Evolutionary conservation across 2,113 vertebrate genomes (phyloP), one percentile per base, ranked within the genome.

Genomic region (Coryphaenoides rupestris): DNA sequence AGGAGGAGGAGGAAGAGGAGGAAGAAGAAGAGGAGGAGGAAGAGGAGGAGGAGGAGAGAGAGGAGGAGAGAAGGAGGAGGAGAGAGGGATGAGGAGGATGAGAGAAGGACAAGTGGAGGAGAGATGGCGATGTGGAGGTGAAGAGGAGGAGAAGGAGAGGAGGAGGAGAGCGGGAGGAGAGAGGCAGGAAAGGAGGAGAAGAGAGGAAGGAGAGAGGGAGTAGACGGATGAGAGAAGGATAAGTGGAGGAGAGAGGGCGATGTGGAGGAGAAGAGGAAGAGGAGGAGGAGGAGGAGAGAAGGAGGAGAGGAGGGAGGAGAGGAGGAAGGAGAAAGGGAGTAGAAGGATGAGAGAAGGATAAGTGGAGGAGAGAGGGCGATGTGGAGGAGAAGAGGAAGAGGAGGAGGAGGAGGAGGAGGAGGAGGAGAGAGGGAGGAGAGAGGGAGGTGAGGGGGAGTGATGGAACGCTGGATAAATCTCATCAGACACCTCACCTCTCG

Each of bases 231-330:
- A 19, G 19, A 55, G 21, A 65, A 58, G 69, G 19, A 58, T n/a
- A n/a, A n/a, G n/a, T n/a, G n/a, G n/a, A 26, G 24, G 33, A 1
- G 73, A 22, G 72, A 65, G 75, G 73, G 74, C 24, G 6, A 74
- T 78, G 82, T 78, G 77, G 82, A 73, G 62, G 74, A 85, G 65
- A 82, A 82, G 86, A 77, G 83, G 58, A 56, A 74, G 69, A 67
- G 76, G 67, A 66, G 74, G 63, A 46, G 23, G 53, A 69, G 52
- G 49, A 19, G n/a, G n/a, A 6, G 50, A 33, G 22, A 21, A 49
- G 57, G 53, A 0, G 60, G 1, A n/a, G 9, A n/a, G 0, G 19
- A 12, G 24, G 24, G 21, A 16, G 15, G 7, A n/a, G 17, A 19
- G 14, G 7, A 22, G 24, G 17, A 3, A 14, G 3, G 53, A 13